Evolutionary conservation across 30 jellyfish, hydroid and myxozoan genomes (phyloP).

Genomic region (Turritopsis dohrnii): DNA sequence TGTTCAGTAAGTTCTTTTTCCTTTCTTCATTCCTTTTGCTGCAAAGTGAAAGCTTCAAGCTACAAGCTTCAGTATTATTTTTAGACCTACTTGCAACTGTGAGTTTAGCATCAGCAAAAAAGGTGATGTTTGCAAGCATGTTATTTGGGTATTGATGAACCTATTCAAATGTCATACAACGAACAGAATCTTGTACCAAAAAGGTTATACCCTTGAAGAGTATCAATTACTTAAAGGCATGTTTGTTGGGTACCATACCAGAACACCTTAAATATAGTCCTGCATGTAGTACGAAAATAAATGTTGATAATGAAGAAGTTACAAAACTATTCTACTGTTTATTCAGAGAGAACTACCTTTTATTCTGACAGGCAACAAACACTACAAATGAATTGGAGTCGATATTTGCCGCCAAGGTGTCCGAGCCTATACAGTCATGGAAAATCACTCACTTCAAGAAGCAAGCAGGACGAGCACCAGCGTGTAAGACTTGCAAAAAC

Average conservation of each 20-base stretch:
- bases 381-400: no score
- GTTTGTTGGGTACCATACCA: background rate
- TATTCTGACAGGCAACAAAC: no score
- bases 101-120: slow-evolving; percentile 1
- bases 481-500: no score
- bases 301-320: no score
- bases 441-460: no score
- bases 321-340: no score
- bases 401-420: no score
- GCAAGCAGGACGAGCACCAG: no score
- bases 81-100: slow-evolving; percentile 9
- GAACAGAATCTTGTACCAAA: background rate
- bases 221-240: background rate
- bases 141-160: slow-evolving; percentile 4
- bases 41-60: background rate
- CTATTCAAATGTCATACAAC: background rate
- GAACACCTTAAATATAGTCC: background rate
- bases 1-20: background rate
- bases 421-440: no score
- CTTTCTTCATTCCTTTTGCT: background rate
- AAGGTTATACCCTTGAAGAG: background rate
- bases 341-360: no score
- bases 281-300: no score
- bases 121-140: background rate
- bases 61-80: background rate